Evolutionary conservation across 1,140 invertebrate species (phyloP).

Genomic region (Heliconius nattereri): DNA sequence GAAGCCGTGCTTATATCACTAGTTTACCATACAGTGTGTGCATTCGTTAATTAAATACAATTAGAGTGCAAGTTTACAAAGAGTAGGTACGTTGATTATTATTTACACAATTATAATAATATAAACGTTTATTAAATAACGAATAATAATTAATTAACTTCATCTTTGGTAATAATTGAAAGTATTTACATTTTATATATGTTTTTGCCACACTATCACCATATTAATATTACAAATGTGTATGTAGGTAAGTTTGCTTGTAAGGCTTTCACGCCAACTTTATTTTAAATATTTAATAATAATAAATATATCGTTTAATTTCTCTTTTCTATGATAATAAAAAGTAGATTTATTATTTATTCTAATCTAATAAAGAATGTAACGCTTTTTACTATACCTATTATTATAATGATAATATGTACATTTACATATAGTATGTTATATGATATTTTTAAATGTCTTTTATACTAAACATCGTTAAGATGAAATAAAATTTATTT

Average conservation of each 20-base stretch:
- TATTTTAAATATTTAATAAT: too few relatives aligned
- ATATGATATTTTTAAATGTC: background rate
- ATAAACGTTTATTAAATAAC: background rate
- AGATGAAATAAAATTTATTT: too few relatives aligned
- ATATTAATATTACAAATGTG: too few relatives aligned
- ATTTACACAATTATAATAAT: background rate
- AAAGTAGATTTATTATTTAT: too few relatives aligned
- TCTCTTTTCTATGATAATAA: too few relatives aligned
- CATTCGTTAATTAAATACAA: background rate
- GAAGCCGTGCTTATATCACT: too few relatives aligned
- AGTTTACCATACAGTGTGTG: background rate
- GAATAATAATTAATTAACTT: background rate
- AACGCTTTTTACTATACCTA: too few relatives aligned
- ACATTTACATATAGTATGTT: background rate
- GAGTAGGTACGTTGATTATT: background rate
- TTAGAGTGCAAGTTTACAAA: conserved; percentile 8
- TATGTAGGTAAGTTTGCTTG: too few relatives aligned
- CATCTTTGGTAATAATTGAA: background rate
- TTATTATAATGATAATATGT: background rate
- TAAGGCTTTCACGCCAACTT: too few relatives aligned
- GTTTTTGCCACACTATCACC: background rate
- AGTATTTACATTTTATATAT: conserved; percentile 3
- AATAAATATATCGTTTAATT: too few relatives aligned
- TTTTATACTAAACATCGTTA: too few relatives aligned
- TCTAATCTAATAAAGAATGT: too few relatives aligned